phyloP scores from a whole-genome alignment of 2,797 vertebrate genomes.

The Pangasius macronema region DNA sequence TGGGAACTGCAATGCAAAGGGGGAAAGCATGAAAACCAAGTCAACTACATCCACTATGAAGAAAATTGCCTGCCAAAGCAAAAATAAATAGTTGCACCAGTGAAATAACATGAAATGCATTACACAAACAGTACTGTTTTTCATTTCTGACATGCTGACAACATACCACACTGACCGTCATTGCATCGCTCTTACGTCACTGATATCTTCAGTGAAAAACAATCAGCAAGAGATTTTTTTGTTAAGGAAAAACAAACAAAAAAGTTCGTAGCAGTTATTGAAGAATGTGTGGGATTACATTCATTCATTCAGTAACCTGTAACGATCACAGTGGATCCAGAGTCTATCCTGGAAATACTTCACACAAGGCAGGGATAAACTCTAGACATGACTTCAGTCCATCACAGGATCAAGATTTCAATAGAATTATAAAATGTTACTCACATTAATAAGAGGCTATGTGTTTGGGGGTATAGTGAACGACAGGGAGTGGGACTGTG shows the following conservation, averaged over 20 bases:
- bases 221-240: background rate
- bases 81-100: background rate
- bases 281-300: background rate
- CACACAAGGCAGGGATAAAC: background rate
- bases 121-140: background rate
- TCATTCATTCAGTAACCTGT: background rate
- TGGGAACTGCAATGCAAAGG: background rate
- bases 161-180: background rate
- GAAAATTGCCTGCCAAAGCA: background rate
- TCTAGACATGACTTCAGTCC: background rate
- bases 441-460: background rate
- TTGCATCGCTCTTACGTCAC: background rate
- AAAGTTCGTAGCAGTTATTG: background rate
- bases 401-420: background rate
- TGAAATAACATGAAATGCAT: conserved; percentile 3
- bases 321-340: background rate
- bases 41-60: background rate
- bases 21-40: background rate
- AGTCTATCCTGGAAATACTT: background rate
- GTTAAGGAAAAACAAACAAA: background rate
- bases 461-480: background rate
- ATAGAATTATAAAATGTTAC: background rate
- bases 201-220: background rate
- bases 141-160: background rate
- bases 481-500: background rate